Evolutionary conservation across 2,797 vertebrate genomes (phyloP).

Genomic region (Centroberyx gerrardi): DNA sequence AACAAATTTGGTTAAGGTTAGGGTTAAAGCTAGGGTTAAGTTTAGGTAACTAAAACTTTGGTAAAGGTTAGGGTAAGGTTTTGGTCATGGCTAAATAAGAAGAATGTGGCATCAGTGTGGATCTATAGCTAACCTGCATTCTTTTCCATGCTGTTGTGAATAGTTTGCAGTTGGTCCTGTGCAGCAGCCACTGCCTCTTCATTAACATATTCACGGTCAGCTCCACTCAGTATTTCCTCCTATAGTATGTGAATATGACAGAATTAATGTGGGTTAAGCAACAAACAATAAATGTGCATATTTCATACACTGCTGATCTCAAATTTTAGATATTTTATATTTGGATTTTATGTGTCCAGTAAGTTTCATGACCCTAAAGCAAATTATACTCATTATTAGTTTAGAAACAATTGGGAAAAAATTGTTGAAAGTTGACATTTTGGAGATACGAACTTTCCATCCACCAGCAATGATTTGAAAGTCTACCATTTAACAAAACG

Average conservation of each 20-base stretch:
- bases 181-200: conserved; percentile 72
- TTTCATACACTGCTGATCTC: not conserved
- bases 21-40: too few relatives aligned
- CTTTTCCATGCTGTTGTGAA: conserved; percentile 87
- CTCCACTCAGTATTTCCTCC: conserved; percentile 58
- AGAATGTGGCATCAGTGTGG: not conserved
- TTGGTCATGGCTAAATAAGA: too few relatives aligned
- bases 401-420: too few relatives aligned
- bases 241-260: conserved; percentile 37
- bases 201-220: conserved; percentile 68
- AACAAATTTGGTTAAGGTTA: too few relatives aligned
- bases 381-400: not conserved
- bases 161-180: conserved; percentile 81
- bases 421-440: too few relatives aligned
- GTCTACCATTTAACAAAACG: too few relatives aligned
- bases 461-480: too few relatives aligned
- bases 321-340: not conserved
- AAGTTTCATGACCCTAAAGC: not conserved
- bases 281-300: not conserved
- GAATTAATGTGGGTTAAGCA: not conserved
- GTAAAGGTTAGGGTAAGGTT: too few relatives aligned
- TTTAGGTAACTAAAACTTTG: too few relatives aligned
- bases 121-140: conserved; percentile 81
- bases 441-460: too few relatives aligned
- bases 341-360: not conserved